Evolutionary conservation across 2,888 invertebrate species (phyloP), one percentile per base, ranked within the genome.

Genomic region (Tetheella fluctuosa): DNA sequence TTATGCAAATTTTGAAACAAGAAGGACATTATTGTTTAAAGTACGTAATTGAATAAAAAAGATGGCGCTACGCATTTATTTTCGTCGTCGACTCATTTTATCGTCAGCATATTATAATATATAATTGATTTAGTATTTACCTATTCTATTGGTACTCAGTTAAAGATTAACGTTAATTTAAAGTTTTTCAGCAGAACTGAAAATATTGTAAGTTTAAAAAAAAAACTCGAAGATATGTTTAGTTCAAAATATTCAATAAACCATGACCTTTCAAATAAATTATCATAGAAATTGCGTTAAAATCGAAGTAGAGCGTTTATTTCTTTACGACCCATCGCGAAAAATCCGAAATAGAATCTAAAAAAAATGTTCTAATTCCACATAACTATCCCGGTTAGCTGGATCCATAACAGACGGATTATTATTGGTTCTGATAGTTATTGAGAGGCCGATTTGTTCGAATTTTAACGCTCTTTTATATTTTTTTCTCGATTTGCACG

Each of bases 351-450:
- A 79, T 77, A 76, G 62, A 70, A 57, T 62, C 70, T 68, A 67
- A 72, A 72, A 71, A 67, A 73, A 73, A 68, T 54, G 77, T 65
- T 71, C 80, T 71, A 73, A 73, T 74, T 81, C 70, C 69, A 63
- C 63, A 59, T 48, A 52, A 58, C 66, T 69, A 79, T 78, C 77
- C 75, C 72, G 78, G 76, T 79, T 73, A 76, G 57, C 61, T 25
- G 17, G 59, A 67, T 66, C 65, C 65, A 62, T 60, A 64, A 69
- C 68, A 73, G 69, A 74, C 65, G 37, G 64, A 69, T 68, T 76
- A 75, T 70, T 75, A 70, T 69, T 67, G 69, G 68, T 67, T 65
- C 67, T 62, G 30, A 71, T 73, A 57, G 63, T 59, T 64, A 66
- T 74, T 58, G 59, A 57, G 64, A 74, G 71, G 59, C 62, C 66